phyloP scores from a whole-genome alignment of 2,113 vertebrate species.

The Grus americana region DNA sequence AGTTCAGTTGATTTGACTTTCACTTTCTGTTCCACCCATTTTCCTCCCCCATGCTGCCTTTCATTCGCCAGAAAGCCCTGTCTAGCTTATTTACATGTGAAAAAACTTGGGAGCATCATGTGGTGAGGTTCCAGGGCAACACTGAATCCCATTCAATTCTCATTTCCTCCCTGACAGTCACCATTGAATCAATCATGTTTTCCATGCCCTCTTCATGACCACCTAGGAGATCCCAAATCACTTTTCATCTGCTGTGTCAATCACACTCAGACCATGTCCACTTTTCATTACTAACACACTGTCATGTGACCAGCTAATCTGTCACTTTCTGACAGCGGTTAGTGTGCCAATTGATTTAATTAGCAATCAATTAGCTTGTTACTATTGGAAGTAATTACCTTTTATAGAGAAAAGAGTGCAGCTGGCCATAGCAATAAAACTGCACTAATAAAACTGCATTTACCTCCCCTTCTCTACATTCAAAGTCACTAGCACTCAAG shows the following conservation, averaged over 20 bases:
- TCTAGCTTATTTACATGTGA: constrained; percentile 93
- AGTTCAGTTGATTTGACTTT: constrained; percentile 27
- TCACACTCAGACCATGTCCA: constrained; percentile 84
- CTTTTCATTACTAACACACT: constrained; percentile 81
- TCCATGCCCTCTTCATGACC: constrained; percentile 81
- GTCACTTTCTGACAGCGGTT: constrained; percentile 92
- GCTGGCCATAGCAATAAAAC: constrained; percentile 95
- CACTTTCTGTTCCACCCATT: constrained; percentile 48
- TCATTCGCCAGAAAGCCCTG: constrained; percentile 79
- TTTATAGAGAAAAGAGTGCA: constrained; percentile 98
- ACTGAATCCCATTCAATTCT: constrained; percentile 86
- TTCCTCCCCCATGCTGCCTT: constrained; percentile 63
- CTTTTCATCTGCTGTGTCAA: constrained; percentile 82
- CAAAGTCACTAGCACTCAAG: constrained; percentile 71
- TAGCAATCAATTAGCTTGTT: constrained; percentile 99
- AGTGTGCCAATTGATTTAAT: constrained; percentile 99
- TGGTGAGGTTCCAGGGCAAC: constrained; percentile 83
- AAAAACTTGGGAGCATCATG: constrained; percentile 85
- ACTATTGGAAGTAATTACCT: constrained; percentile 99
- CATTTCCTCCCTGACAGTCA: constrained; percentile 89
- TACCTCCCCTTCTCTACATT: constrained; percentile 65
- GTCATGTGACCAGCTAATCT: constrained; percentile 88
- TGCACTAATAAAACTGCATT: constrained; percentile 81
- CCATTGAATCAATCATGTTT: constrained; percentile 88
- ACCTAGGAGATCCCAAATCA: constrained; percentile 82